Conservation (phyloP, 2,888 invertebrate species). For the Folsomia manolachei region DNA sequence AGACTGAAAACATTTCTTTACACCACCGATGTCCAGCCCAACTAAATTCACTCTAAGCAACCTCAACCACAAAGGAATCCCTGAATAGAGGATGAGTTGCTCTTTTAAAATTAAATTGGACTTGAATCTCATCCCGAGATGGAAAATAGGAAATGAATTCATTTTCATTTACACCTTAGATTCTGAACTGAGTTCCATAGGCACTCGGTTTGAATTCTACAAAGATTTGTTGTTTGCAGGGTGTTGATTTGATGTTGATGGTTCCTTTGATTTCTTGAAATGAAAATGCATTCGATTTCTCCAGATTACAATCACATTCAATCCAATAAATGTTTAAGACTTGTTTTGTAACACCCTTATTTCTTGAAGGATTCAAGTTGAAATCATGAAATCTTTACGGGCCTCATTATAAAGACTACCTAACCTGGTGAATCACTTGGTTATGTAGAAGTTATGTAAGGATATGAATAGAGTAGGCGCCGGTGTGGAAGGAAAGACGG, state of each 20-base stretch:
- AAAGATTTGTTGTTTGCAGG: neutral
- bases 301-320: neutral
- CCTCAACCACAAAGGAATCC: no score
- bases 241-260: slow-evolving; percentile 8
- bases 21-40: no score
- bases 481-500: neutral
- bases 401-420: neutral
- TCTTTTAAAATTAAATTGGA: neutral
- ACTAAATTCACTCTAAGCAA: no score
- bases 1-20: no score
- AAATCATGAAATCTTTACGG: no score
- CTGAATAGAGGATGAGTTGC: slow-evolving; percentile 4
- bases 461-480: neutral
- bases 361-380: no score
- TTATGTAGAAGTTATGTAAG: neutral
- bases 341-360: no score
- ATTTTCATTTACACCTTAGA: slow-evolving; percentile 6
- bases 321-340: neutral
- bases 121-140: neutral
- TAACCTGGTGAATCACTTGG: neutral
- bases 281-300: neutral
- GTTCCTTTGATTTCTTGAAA: neutral
- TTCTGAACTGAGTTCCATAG: no score
- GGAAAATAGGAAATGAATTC: neutral
- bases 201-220: neutral